Percentiles rank a stretch among this genome's conserved stretches.
These are phyloP conservation scores for Itoplectis maculator DNA, from an alignment of 2,888 invertebrate species.

Conservation along the genomic window DNA sequence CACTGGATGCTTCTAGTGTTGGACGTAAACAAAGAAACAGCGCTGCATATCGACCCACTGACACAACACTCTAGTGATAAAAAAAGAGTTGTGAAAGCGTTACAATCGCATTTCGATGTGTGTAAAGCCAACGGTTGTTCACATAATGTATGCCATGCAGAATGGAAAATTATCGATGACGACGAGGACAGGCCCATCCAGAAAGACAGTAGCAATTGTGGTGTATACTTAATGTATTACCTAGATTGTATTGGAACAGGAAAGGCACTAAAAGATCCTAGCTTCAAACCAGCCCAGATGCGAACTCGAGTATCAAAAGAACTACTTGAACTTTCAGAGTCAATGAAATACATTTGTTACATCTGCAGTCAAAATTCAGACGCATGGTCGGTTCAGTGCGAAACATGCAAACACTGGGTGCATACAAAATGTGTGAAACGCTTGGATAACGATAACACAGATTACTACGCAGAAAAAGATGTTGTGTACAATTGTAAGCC, in stretches of 20 bases:
- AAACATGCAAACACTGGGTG: slow-evolving; percentile 2
- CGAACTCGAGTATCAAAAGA: neutral
- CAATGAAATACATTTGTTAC: neutral
- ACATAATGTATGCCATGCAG: slow-evolving; percentile 12
- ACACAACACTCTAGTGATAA: neutral
- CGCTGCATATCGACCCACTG: neutral
- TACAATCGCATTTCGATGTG: neutral
- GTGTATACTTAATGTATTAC: slow-evolving; percentile 5
- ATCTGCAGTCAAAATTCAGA: neutral
- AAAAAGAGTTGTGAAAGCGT: neutral
- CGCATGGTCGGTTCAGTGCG: neutral
- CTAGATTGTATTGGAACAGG: slow-evolving; percentile 14
- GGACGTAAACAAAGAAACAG: neutral
- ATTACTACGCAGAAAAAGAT: neutral
- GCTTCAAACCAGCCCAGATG: neutral
- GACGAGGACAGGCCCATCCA: slow-evolving; percentile 28
- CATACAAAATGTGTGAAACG: neutral
- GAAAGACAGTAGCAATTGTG: slow-evolving; percentile 22
- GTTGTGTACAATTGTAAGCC: neutral
- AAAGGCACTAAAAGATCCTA: neutral
- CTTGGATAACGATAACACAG: neutral
- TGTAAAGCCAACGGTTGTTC: neutral
- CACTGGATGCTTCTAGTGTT: slow-evolving; percentile 12
- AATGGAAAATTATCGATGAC: slow-evolving; percentile 33
- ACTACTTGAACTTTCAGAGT: neutral